Conservation (phyloP, 2,888 invertebrate species). For the Spisula subtruncata region DNA sequence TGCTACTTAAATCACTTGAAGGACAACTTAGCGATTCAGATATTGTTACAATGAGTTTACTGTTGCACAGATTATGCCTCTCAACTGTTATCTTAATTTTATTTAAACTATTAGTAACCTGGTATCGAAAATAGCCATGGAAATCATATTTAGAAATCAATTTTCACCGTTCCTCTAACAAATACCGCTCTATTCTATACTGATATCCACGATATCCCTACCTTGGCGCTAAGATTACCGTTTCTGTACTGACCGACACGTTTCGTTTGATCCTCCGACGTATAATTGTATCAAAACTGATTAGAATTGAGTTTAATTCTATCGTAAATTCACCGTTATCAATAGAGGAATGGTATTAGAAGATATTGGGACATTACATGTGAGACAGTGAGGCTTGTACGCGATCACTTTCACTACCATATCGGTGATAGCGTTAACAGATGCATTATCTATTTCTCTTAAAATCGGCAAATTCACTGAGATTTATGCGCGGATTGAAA, state of each 20-base stretch:
- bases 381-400: slow-evolving; percentile 12
- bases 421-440: slow-evolving; percentile 32
- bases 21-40: background rate
- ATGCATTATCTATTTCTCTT: slow-evolving; percentile 45
- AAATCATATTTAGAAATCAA: slow-evolving; percentile 11
- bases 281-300: slow-evolving; percentile 53
- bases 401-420: slow-evolving; percentile 37
- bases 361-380: slow-evolving; percentile 22
- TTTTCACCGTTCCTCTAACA: background rate
- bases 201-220: background rate
- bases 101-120: slow-evolving; percentile 14
- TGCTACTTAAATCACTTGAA: background rate
- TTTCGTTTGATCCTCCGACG: slow-evolving; percentile 43
- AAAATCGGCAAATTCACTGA: slow-evolving; percentile 46
- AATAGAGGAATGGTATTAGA: slow-evolving; percentile 33
- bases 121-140: slow-evolving; percentile 1
- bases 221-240: slow-evolving; percentile 16
- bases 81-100: slow-evolving; percentile 6
- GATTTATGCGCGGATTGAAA: slow-evolving; percentile 48
- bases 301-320: slow-evolving; percentile 49
- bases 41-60: background rate
- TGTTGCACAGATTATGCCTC: background rate
- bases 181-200: background rate
- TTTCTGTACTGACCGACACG: slow-evolving; percentile 46
- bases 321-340: slow-evolving; percentile 56